phyloP scores from a whole-genome alignment of 2,888 invertebrate genomes.

The Lathronympha strigana region DNA sequence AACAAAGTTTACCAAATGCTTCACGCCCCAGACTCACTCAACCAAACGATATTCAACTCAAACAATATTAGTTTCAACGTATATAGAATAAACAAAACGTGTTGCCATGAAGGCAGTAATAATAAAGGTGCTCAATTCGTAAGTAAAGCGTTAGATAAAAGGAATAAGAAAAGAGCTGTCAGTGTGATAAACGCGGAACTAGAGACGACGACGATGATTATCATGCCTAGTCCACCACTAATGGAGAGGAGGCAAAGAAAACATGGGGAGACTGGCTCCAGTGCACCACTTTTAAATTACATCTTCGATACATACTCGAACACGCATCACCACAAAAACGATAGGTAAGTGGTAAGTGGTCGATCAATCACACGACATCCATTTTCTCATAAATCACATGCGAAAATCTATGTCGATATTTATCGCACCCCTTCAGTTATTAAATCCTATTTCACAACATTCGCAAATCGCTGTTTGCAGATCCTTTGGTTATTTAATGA shows the following conservation, averaged over 20 bases:
- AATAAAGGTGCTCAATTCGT: constrained; percentile 59
- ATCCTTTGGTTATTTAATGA: constrained; percentile 34
- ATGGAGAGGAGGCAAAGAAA: constrained; percentile 63
- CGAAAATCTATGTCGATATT: constrained; percentile 13
- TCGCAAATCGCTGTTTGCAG: constrained; percentile 14
- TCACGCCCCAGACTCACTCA: constrained; percentile 60
- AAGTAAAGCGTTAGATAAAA: constrained; percentile 50
- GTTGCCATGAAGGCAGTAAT: constrained; percentile 43
- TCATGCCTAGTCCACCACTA: constrained; percentile 55
- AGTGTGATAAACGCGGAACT: constrained; percentile 57
- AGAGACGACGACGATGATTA: constrained; percentile 51
- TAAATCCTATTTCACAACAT: constrained; percentile 34
- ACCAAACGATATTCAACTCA: constrained; percentile 55
- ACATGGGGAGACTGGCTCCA: constrained; percentile 74
- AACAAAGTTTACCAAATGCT: constrained; percentile 78
- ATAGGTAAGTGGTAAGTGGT: constrained; percentile 73
- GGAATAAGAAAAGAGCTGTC: constrained; percentile 64
- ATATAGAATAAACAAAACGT: constrained; percentile 35
- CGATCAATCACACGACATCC: constrained; percentile 38
- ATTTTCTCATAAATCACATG: too few species aligned
- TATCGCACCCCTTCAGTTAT: neutral
- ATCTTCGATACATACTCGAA: constrained; percentile 79
- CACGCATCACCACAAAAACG: constrained; percentile 75
- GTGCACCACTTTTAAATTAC: constrained; percentile 75
- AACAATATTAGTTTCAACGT: constrained; percentile 55